Evolutionary conservation across 2,888 invertebrate genomes (phyloP), one percentile per base, ranked within the genome.

Genomic region (Drosophila kambysellisi): DNA sequence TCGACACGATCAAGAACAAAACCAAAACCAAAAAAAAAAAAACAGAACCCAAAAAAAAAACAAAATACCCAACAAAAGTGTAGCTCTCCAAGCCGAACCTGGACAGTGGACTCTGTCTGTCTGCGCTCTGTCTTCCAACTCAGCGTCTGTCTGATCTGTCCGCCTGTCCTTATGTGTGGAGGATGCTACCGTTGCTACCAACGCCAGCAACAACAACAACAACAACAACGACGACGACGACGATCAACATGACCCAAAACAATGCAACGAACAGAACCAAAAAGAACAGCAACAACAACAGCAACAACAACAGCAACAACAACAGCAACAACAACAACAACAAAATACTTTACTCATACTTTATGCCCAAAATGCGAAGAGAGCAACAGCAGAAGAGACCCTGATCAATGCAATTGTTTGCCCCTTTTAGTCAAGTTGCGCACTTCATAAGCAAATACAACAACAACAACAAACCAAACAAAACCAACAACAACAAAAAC

Each of bases 1-100:
- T 88, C 92, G 91, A 92, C 92, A 92, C 92, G 92, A 92, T 92
- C 92, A 89, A 87, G 89, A 90, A 87, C 84, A 85, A 76, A 84
- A 77, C 70, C 76, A 71, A 74, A 74, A 78, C 64, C 71, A 59
- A 68, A 70, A 54, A 54, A 54, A 58, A 59, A 61, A 43, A 48
- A 72, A 37, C 9, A 3, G 9, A 15, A 3, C 25, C 25, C 1
- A 25, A 25, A 54, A 15, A 17, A 54, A 15, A 17, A 54, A 39
- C 54, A 56, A 56, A 37, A 56, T 46, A 25, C 43, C 68, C 68
- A 69, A 71, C 70, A 62, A 63, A 69, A 75, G 69, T 66, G 76
- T 69, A 61, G 79, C 68, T 74, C 75, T 67, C 48, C 32, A 60
- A 54, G 30, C 53, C 51, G 46, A 39, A 61, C 67, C 79, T 74